phyloP scores from a whole-genome alignment of 2,888 invertebrate genomes.

The Rugalucina vietnamica region DNA sequence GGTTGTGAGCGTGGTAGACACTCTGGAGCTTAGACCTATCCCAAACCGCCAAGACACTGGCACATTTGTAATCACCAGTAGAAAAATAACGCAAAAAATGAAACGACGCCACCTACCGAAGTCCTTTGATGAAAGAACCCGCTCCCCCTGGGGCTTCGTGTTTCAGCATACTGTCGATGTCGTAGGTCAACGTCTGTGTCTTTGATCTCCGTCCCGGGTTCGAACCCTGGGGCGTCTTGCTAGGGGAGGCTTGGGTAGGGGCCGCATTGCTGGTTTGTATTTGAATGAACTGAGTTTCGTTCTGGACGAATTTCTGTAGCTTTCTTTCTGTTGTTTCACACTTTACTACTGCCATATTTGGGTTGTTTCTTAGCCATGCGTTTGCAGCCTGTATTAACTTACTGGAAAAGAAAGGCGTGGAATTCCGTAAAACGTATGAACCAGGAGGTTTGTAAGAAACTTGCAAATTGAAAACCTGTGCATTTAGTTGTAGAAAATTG shows the following conservation, averaged over 20 bases:
- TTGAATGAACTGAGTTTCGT: neutral
- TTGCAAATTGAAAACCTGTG: no score
- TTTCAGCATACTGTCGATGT: neutral
- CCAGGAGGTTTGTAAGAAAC: no score
- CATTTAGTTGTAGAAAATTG: no score
- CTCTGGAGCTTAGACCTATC: no score
- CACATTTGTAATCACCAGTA: no score
- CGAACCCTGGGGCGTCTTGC: neutral
- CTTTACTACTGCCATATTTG: neutral
- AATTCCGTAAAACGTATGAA: no score
- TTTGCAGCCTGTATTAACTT: neutral
- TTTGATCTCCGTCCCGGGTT: neutral
- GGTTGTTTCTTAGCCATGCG: neutral
- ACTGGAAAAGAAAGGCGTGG: no score
- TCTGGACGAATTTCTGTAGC: neutral
- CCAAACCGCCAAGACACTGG: no score
- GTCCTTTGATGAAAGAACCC: neutral
- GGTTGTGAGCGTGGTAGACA: no score
- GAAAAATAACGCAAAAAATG: no score
- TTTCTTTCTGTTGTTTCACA: neutral
- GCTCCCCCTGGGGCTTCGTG: neutral
- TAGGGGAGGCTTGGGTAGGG: neutral
- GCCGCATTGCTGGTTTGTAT: neutral
- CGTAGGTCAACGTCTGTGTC: neutral
- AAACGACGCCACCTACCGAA: neutral